Conservation (phyloP, 2,113 vertebrate genomes). For the Cryptotis parvus region DNA sequence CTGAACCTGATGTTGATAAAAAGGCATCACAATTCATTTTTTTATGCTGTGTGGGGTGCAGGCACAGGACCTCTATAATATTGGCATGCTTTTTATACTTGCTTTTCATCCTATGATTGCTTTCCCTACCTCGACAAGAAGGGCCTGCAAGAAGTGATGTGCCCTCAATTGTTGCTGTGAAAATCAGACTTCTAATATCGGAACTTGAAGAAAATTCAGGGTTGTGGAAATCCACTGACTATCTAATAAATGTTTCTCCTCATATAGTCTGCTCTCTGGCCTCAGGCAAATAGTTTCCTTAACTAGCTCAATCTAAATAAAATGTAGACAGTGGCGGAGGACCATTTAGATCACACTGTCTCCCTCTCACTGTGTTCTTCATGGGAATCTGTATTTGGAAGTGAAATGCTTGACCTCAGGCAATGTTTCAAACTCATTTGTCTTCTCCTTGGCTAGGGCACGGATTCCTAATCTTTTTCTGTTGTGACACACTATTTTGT, state of each 20-base stretch:
- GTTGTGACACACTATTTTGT: conserved; percentile 19
- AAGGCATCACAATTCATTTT: not conserved
- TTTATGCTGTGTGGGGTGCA: too few species aligned
- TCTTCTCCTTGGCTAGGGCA: conserved; percentile 37
- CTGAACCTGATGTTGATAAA: not conserved
- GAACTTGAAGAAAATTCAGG: conserved; percentile 4
- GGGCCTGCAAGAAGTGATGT: not conserved
- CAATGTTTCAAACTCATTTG: conserved; percentile 33
- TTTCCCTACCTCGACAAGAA: not conserved
- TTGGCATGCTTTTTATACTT: not conserved
- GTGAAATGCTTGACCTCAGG: conserved; percentile 25
- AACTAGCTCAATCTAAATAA: conserved; percentile 27
- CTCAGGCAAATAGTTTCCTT: not conserved
- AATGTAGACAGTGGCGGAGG: not conserved
- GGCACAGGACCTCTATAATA: not conserved
- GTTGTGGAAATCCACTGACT: not conserved
- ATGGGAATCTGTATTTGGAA: conserved; percentile 52
- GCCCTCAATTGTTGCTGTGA: not conserved
- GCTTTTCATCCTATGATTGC: not conserved
- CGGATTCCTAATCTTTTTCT: conserved; percentile 41
- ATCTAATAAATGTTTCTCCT: conserved; percentile 1
- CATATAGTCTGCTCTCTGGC: not conserved
- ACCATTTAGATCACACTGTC: not conserved
- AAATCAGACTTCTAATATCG: not conserved
- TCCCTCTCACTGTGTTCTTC: conserved; percentile 19